Conservation (phyloP, 2,888 invertebrate genomes). For the Macroteleia sp. region DNA sequence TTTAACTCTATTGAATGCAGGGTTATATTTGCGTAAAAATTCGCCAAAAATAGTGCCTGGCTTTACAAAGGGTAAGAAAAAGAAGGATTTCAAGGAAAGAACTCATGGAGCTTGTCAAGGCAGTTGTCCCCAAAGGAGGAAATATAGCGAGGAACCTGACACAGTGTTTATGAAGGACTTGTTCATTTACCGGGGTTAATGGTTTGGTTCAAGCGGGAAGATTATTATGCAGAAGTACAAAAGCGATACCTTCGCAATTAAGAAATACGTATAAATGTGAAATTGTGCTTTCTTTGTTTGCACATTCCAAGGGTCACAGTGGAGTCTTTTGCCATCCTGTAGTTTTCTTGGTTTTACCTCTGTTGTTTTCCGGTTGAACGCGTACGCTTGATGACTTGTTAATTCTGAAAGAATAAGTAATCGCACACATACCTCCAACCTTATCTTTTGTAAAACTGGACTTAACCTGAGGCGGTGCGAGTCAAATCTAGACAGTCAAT, state of each 20-base stretch:
- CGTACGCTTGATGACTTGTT: conserved; percentile 73
- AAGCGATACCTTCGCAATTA: conserved; percentile 82
- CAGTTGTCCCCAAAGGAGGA: conserved; percentile 29
- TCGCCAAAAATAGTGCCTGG: background rate
- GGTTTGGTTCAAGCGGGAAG: conserved; percentile 73
- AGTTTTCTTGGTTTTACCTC: conserved; percentile 59
- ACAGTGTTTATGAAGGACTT: conserved; percentile 51
- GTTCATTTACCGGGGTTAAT: conserved; percentile 72
- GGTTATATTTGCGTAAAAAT: conserved; percentile 1
- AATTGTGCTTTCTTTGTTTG: conserved; percentile 68
- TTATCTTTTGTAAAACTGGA: conserved; percentile 57
- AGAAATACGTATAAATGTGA: conserved; percentile 68
- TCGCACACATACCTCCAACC: conserved; percentile 64
- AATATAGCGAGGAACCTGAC: conserved; percentile 2
- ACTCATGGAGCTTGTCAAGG: conserved; percentile 38
- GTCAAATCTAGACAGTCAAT: conserved; percentile 41
- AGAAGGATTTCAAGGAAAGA: conserved; percentile 1
- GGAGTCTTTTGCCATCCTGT: conserved; percentile 51
- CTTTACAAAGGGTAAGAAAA: conserved; percentile 1
- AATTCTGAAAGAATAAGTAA: conserved; percentile 80
- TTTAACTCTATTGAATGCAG: background rate
- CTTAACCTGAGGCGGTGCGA: conserved; percentile 29
- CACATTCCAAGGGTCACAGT: conserved; percentile 29
- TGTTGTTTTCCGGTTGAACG: conserved; percentile 52
- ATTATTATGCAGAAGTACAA: conserved; percentile 81